Evolutionary conservation across 1,140 invertebrate species (phyloP).

Genomic region (Homalodisca vitripennis): DNA sequence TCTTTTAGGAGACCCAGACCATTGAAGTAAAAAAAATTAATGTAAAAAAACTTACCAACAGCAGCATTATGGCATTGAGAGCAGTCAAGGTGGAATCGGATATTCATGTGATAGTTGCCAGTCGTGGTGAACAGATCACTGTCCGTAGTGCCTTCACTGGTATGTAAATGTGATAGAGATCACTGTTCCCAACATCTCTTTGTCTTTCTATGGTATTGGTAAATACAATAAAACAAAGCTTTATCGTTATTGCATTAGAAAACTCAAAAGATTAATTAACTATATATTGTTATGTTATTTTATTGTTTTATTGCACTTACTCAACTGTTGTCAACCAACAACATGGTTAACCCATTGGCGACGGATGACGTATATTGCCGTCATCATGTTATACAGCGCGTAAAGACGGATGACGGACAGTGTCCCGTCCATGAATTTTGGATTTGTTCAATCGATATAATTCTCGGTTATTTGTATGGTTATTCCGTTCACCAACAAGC

Average conservation of each 20-base stretch:
- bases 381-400: too few relatives aligned
- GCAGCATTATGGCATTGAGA: slow-evolving; percentile 3
- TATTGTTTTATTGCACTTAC: background rate
- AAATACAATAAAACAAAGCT: background rate
- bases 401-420: too few relatives aligned
- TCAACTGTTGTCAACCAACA: too few relatives aligned
- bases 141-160: background rate
- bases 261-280: background rate
- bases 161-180: background rate
- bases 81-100: background rate
- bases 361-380: too few relatives aligned
- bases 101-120: background rate
- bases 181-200: background rate
- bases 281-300: background rate
- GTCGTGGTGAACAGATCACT: background rate
- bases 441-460: too few relatives aligned
- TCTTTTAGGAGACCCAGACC: background rate
- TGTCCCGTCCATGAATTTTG: too few relatives aligned
- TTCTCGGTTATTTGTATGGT: too few relatives aligned
- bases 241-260: background rate
- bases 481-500: too few relatives aligned
- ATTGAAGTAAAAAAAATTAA: background rate
- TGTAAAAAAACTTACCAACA: too few relatives aligned
- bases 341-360: too few relatives aligned
- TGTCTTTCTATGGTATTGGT: background rate